Conservation (phyloP, 2,113 vertebrate genomes). For the Xiphophorus couchianus region DNA sequence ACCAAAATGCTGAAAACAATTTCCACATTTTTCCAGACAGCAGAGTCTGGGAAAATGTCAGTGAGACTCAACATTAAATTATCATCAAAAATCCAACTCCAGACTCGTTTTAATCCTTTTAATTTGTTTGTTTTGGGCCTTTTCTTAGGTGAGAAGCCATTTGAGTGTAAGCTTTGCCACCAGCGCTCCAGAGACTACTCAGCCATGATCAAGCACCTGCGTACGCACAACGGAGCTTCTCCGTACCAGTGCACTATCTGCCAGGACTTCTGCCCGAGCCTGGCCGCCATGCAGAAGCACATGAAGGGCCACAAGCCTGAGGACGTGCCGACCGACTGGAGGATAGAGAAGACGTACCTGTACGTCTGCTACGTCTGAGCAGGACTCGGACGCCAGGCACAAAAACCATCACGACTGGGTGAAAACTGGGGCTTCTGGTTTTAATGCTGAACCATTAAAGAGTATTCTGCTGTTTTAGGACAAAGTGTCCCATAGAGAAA, state of each 20-base stretch:
- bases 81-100: no score
- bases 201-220: conserved; percentile 99
- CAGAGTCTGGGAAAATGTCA: no score
- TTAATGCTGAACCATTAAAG: conserved; percentile 37
- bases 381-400: conserved; percentile 62
- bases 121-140: conserved; percentile 43
- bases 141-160: conserved; percentile 95
- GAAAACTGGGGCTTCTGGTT: conserved; percentile 45
- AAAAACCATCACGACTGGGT: conserved; percentile 23
- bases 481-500: conserved; percentile 26
- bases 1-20: no score
- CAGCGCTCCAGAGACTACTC: conserved; percentile 99
- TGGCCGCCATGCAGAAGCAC: conserved; percentile 99
- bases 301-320: conserved; percentile 98
- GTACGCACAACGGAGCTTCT: conserved; percentile 98
- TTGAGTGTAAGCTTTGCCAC: conserved; percentile 98
- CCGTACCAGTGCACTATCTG: conserved; percentile 99
- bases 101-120: neutral
- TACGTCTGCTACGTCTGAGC: conserved; percentile 96
- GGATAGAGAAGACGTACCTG: conserved; percentile 99
- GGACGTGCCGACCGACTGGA: conserved; percentile 97
- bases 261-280: conserved; percentile 98
- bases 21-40: no score
- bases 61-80: no score
- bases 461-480: conserved; percentile 25